Percentiles rank a stretch among this genome's conserved stretches.
These are phyloP conservation scores for Amia ocellicauda DNA, from an alignment of 2,113 vertebrate species.

Conservation along the genomic window DNA sequence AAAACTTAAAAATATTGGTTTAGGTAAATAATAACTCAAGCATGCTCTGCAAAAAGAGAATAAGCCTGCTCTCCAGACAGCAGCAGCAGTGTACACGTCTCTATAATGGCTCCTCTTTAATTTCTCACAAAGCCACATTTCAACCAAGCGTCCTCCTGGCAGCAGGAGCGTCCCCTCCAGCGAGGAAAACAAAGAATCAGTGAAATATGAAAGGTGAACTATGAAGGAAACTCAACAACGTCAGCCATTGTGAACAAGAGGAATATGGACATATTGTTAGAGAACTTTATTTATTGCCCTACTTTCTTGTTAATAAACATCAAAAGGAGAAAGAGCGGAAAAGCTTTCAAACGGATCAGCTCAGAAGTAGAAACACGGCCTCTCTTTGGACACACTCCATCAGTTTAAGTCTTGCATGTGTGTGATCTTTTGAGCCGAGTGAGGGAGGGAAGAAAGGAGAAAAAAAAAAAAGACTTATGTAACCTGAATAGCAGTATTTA, in stretches of 20 bases:
- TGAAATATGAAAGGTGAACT: background rate
- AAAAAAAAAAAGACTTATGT: conserved; percentile 34
- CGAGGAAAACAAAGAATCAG: background rate
- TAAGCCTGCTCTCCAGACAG: no score
- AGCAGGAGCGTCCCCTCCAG: background rate
- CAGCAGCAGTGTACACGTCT: no score
- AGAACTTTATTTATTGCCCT: conserved; percentile 35
- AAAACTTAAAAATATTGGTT: no score
- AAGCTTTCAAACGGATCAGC: conserved; percentile 52
- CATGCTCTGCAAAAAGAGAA: no score
- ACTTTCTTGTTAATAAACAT: conserved; percentile 41
- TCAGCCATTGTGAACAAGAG: background rate
- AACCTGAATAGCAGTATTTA: conserved; percentile 43
- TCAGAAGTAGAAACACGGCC: conserved; percentile 9
- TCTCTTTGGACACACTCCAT: conserved; percentile 13
- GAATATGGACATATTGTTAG: background rate
- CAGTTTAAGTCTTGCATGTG: conserved; percentile 42
- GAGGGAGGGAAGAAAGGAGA: conserved; percentile 8
- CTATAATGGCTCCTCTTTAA: background rate
- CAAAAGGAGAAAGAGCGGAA: conserved; percentile 49
- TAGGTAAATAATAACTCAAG: no score
- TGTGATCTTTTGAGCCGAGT: conserved; percentile 44
- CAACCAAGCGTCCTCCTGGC: background rate
- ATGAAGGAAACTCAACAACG: background rate
- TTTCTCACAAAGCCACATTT: background rate